Conservation (phyloP, 2,113 vertebrate species). For the Mellivora capensis region DNA sequence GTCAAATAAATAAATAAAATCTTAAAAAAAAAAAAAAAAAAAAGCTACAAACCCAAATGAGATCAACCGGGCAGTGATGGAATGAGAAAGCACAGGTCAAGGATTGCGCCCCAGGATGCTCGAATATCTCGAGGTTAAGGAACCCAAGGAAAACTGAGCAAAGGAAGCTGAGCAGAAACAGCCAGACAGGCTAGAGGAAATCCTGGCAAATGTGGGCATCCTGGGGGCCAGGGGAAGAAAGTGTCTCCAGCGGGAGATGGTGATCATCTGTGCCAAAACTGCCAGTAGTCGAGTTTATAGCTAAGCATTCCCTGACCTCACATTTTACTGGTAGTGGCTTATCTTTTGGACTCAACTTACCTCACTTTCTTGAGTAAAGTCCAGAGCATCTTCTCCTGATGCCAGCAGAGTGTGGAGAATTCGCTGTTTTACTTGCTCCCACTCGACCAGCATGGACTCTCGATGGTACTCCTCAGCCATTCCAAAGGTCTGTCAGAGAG, state of each 20-base stretch:
- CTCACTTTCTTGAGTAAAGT: conserved; percentile 98
- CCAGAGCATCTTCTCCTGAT: conserved; percentile 96
- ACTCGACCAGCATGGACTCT: conserved; percentile 98
- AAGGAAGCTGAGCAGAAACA: not conserved
- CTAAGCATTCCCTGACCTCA: not conserved
- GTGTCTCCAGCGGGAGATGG: not conserved
- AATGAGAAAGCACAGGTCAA: not conserved
- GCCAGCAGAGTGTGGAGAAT: conserved; percentile 96
- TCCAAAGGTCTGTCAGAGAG: conserved; percentile 89
- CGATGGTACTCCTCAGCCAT: conserved; percentile 98
- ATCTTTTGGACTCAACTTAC: conserved; percentile 75
- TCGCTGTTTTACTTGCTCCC: conserved; percentile 99
- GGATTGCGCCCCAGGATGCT: not conserved
- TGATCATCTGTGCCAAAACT: not conserved
- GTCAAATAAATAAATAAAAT: no score
- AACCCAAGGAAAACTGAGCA: not conserved
- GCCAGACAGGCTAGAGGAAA: not conserved
- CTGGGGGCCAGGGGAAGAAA: not conserved
- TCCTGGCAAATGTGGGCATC: not conserved
- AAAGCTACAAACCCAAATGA: not conserved
- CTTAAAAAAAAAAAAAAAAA: no score
- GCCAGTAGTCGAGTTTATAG: not conserved
- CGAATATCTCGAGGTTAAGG: not conserved
- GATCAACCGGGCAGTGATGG: not conserved
- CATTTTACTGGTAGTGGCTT: not conserved